Evolutionary conservation across 1,140 invertebrate species (phyloP).

Genomic region (Rhopalosiphum padi): DNA sequence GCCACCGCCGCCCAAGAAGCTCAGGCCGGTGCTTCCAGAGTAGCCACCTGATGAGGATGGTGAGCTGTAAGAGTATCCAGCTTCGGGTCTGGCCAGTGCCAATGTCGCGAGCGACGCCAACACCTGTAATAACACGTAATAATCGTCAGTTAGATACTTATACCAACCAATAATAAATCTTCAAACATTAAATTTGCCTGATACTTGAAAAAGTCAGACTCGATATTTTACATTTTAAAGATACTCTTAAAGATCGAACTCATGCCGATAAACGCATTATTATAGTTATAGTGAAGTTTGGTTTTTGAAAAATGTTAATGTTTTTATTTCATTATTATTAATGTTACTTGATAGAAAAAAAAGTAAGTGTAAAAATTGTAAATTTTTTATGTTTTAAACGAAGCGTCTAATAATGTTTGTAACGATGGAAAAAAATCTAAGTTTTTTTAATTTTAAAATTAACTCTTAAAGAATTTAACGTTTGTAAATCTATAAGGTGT

Average conservation of each 20-base stretch:
- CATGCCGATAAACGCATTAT: not conserved
- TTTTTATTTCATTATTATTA: not conserved
- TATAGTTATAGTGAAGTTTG: not conserved
- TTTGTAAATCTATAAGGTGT: not conserved
- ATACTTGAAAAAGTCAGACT: not conserved
- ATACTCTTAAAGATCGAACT: not conserved
- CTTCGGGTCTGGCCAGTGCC: slow-evolving; percentile 67
- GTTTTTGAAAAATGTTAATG: not conserved
- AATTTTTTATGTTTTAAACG: not conserved
- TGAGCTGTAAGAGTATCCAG: slow-evolving; percentile 66
- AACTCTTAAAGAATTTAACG: not conserved
- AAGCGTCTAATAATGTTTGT: not conserved
- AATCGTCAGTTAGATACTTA: not conserved
- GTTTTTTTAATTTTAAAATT: not conserved
- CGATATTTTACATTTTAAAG: not conserved
- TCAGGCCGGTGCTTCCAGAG: slow-evolving; percentile 60
- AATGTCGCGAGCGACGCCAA: slow-evolving; percentile 66
- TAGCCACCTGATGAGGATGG: slow-evolving; percentile 64
- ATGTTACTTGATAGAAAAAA: not conserved
- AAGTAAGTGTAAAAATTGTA: not conserved
- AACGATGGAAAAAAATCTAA: not conserved
- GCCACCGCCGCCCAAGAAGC: slow-evolving; percentile 62
- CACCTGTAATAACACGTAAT: slow-evolving; percentile 64
- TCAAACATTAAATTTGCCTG: not conserved
- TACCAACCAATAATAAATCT: not conserved